A percentile compares a stretch with the other conserved stretches of the same genome.
phyloP scores from a whole-genome alignment of 2,113 vertebrate genomes.

The Pogona vitticeps region DNA sequence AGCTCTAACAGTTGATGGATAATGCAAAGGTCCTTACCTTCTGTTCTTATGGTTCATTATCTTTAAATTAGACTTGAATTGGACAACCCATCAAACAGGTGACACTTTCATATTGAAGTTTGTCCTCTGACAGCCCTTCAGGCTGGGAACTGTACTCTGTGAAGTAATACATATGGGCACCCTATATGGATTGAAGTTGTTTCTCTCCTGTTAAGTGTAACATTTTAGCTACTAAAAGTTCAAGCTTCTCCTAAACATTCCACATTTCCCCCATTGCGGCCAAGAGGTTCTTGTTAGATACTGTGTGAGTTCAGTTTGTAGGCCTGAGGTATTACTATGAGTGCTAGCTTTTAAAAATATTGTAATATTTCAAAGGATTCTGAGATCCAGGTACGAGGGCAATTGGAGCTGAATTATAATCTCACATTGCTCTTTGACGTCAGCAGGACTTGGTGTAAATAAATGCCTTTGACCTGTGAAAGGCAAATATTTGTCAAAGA shows the following conservation, averaged over 20 bases:
- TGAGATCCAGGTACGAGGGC: neutral
- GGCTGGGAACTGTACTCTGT: too few relatives aligned
- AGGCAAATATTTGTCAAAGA: constrained; percentile 29
- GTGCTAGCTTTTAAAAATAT: neutral
- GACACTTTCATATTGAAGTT: too few relatives aligned
- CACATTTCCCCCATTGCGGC: neutral
- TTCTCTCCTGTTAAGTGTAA: neutral
- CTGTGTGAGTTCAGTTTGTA: neutral
- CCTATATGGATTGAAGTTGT: neutral
- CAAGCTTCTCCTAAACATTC: neutral
- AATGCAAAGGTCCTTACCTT: too few relatives aligned
- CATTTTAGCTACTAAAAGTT: neutral
- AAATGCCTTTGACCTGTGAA: neutral
- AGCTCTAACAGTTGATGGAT: too few relatives aligned
- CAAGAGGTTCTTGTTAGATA: neutral
- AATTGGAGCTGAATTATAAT: neutral
- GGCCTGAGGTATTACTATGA: neutral
- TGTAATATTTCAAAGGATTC: neutral
- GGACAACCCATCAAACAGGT: too few relatives aligned
- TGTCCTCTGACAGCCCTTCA: too few relatives aligned
- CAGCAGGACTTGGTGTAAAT: neutral
- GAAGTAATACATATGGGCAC: too few relatives aligned
- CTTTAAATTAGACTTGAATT: too few relatives aligned
- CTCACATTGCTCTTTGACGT: neutral
- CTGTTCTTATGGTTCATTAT: too few relatives aligned